Evolutionary conservation across 2,797 vertebrate genomes (phyloP), one percentile per base, ranked within the genome.

Genomic region (Lophura swinhoii): DNA sequence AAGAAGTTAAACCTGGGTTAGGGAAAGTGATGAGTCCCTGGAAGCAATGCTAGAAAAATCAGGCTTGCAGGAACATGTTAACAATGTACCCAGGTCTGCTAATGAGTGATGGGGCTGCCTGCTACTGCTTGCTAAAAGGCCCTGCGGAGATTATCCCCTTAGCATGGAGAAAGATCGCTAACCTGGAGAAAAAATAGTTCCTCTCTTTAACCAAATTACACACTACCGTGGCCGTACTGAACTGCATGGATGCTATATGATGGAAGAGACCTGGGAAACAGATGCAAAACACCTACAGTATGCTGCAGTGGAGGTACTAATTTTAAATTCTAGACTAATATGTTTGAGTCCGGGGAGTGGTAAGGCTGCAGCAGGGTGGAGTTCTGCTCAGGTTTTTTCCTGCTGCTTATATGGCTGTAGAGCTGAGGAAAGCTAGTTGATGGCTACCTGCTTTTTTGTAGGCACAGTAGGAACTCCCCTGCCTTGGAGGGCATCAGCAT

Each of bases 291-390:
- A 75, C 46, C 35, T 35, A 55, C 72, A 75, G 12, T 11, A 14
- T 31, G 29, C 84, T 85, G 69, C 82, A 87, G 82, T 43, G 58
- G 49, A 35, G 62, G 15, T 37, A 80, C 48, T 17, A 62, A 46
- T 24, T 59, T 85, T 77, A 68, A 71, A 80, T 85, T 55, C 76
- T 74, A 71, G 60, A 31, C 23, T 58, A 56, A 72, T 94, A 79
- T 64, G 14, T 17, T 55, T 72, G 20, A 16, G 29, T 60, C 12
- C 14, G 18, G 31, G 28, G 26, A 80, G 62, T 1, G 0, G 4
- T 15, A 46, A 78, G 51, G 35, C 2, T 0, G 3, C 59, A 75
- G 33, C 0, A 0, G 58, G 33, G 73, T 20, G 55, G 44, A 74
- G 58, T 11, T 91, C 82, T 74, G 44, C 44, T 80, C 49, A 62